Evolutionary conservation across 2,888 invertebrate genomes (phyloP), one percentile per base, ranked within the genome.

Genomic region (Drosophila hamatofila): DNA sequence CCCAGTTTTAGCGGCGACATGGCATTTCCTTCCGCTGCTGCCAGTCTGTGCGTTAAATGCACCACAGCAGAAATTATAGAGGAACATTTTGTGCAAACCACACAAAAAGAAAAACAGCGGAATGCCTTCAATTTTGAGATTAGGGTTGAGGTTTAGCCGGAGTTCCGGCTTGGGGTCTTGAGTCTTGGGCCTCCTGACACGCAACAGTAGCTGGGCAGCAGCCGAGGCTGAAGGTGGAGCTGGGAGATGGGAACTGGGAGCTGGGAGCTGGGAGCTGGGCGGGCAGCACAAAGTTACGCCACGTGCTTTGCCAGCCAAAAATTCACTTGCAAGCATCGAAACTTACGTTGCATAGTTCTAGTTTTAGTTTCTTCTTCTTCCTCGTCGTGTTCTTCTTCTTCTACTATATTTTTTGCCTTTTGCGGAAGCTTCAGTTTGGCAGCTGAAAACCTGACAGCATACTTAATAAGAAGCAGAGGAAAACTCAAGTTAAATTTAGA

Each of bases 1-100:
- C 88, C 86, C 88, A 86, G 82, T 83, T 86, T 86, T 83, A 82
- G 82, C 84, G 86, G 81, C 87, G 86, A 86, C 86, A 86, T 85
- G 82, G 81, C 86, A 82, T 82, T 86, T 87, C 86, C 86, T 80
- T 80, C 80, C 80, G 77, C 68, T 61, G 72, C 75, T 23, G 21
- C 56, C 55, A 41, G 56, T 60, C 64, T 70, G 67, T 73, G 83
- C 86, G 80, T 82, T 84, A 83, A 84, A 84, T 77, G 82, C 84
- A 80, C 56, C 76, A 67, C 80, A 51, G 58, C 51, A 39, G 39
- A 80, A 75, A 80, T 80, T 80, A 80, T 75, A 75, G 42, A 48
- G 74, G 56, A 63, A 60, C 35, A 52, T 27, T 58, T 48, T 54
- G 39, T 52, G 61, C 66, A 75, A 62, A 39, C 65, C 35, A 54